Base-by-base conservation (phyloP, 2,888 invertebrate species). In the Plutella xylostella region DNA sequence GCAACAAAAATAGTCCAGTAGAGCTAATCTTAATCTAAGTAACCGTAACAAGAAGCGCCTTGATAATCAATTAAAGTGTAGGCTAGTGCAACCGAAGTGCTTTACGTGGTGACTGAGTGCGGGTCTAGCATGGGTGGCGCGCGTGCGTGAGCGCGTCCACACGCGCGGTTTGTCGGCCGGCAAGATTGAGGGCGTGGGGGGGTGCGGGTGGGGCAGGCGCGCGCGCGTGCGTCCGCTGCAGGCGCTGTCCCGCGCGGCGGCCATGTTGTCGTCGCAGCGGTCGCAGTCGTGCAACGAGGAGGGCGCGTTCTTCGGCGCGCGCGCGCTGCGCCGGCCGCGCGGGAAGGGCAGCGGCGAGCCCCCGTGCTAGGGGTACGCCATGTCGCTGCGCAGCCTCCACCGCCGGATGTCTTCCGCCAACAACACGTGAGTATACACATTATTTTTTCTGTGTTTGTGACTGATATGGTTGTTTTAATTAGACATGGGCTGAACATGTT, bases 301-400 rank as follows among this genome's bases (percentile, higher is more conserved):
- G 68, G 84, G 84, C 62, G 84, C 84, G 58, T 85, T 83, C 70
- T 85, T 84, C 73, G 85, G 83, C 50, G 82, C 77, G 73, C 80
- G 84, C 61, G 75, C 78, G 66, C 73, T 85, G 61, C 79, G 85
- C 68, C 77, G 78, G 85, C 86, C 86, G 78, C 86, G 85, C 71
- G 83, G 80, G 70, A 85, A 85, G 67, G 79, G 80, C 63, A 85
- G 77, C 78, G 80, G 84, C 61, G 85, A 84, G 67, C 86, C 85
- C 72, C 85, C 85, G 66, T 84, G 85, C 85, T 85, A 85, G 85
- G 85, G 85, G 83, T 82, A 84, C 85, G 85, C 85, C 87, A 87
- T 87, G 86, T 87, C 87, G 87, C 87, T 82, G 85, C 86, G 84
- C 85, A 86, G 83, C 85, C 86, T 86, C 67, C 86, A 86, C 77